Conservation (phyloP, 2,113 vertebrate genomes). For the Climacteris rufus region DNA sequence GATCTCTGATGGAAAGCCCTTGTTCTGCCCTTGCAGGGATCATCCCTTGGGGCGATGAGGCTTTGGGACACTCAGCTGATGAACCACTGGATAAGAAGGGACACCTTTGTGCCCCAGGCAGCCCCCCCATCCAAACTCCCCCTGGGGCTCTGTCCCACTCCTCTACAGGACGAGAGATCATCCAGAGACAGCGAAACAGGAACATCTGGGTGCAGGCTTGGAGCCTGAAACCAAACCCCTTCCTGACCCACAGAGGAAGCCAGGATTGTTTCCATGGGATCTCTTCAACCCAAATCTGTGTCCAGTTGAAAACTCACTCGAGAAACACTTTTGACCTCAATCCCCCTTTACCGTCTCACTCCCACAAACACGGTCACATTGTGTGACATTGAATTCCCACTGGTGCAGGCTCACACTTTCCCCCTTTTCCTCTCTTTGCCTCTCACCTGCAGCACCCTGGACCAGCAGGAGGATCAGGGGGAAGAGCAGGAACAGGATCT, state of each 20-base stretch:
- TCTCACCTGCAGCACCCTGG: background rate
- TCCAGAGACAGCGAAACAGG: background rate
- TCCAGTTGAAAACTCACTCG: background rate
- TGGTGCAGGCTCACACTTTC: background rate
- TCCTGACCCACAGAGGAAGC: background rate
- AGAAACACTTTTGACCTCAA: background rate
- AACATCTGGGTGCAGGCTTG: background rate
- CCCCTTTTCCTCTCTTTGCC: background rate
- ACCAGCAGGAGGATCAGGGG: background rate
- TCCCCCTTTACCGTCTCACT: rapidly evolving
- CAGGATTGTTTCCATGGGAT: background rate
- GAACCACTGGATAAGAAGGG: background rate
- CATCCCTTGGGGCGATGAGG: background rate
- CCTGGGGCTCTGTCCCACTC: background rate
- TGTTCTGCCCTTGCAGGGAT: background rate
- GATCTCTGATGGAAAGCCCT: background rate
- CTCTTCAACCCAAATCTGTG: too few relatives aligned
- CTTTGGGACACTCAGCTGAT: background rate
- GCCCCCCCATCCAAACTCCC: background rate
- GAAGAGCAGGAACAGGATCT: slow-evolving; percentile 12
- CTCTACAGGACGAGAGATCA: background rate
- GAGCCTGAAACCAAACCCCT: background rate
- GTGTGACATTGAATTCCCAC: rapidly evolving
- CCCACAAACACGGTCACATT: rapidly evolving
- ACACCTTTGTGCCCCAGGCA: background rate